A percentile compares a stretch with the other conserved stretches of the same genome.
Evolutionary conservation across 2,113 vertebrate genomes (phyloP).

Genomic region (Eidolon helvum): DNA sequence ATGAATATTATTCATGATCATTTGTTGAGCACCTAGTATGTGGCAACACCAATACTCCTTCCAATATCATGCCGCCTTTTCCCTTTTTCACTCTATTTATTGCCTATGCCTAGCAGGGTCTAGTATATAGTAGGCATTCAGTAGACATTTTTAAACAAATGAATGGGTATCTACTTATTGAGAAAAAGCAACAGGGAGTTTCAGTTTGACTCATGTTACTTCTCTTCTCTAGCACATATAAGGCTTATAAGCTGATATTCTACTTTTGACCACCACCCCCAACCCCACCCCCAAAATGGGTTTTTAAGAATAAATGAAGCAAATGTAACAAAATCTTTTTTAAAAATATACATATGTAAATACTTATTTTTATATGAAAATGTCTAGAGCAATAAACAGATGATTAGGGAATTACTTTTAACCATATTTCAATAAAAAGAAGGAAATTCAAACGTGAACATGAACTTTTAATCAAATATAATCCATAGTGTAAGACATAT

Average conservation of each 20-base stretch:
- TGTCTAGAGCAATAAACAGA: neutral
- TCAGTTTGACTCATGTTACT: neutral
- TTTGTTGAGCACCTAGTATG: neutral
- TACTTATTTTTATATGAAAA: neutral
- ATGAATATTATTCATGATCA: neutral
- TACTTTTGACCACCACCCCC: neutral
- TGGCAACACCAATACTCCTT: neutral
- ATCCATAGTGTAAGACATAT: neutral
- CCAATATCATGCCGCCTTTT: neutral
- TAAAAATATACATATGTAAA: neutral
- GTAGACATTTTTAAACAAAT: neutral
- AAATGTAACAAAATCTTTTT: neutral
- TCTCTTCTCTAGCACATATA: neutral
- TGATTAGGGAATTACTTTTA: neutral
- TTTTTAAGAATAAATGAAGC: constrained; percentile 12
- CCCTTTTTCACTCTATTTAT: neutral
- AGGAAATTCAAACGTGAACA: neutral
- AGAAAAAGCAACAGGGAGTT: neutral
- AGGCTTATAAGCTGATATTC: neutral
- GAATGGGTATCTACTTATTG: neutral
- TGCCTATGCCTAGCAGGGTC: neutral
- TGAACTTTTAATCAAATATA: neutral
- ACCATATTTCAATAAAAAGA: neutral
- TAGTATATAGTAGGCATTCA: neutral
- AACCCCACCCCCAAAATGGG: neutral